Evolutionary conservation across 1,140 invertebrate species (phyloP), one percentile per base, ranked within the genome.

Genomic region (Vanessa atalanta): DNA sequence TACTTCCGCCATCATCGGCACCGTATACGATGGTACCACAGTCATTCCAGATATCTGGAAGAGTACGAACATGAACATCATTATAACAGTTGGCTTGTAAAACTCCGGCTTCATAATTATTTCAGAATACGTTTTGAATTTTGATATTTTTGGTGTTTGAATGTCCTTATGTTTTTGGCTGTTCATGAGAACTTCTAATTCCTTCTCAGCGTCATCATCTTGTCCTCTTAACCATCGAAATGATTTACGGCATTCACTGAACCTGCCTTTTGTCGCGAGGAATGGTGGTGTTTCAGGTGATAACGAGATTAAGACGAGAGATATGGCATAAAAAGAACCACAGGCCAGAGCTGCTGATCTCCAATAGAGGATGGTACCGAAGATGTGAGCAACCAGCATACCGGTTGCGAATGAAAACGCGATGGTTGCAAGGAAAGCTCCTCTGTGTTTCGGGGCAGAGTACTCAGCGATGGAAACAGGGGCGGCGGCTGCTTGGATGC

Each of bases 41-140:
- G 88, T 93, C 88, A 91, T 91, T 0, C 91, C 91, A 26, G 89
- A 91, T 64, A 91, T 80, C 81, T 93, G 89, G 48, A 93, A 91
- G 1, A 93, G 75, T 0, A 91, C 70, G 76, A 91, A 93, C 89
- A 93, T 91, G 65, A 88, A 89, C 88, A 91, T 86, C 91, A 93
- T 91, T 8, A 93, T 91, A 3, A 89, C 48, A 31, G 88, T 90
- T 0, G 91, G 91, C 31, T 91, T 91, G 31, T 93, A 93, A 70
- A 93, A 93, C 69, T 91, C 89, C 0, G 88, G 89, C 74, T 88
- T 90, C 43, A 63, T 85, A 0, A 83, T 43, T 8, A 84, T 85
- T 4, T 82, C 55, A 7, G 68, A 37, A 37, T 83, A 86, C 11
- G 64, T 61, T 55, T 83, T 83, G 37, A 82, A 77, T 72, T 79